Evolutionary conservation across 2,113 vertebrate species (phyloP), one percentile per base, ranked within the genome.

Genomic region (Ciconia stormi): DNA sequence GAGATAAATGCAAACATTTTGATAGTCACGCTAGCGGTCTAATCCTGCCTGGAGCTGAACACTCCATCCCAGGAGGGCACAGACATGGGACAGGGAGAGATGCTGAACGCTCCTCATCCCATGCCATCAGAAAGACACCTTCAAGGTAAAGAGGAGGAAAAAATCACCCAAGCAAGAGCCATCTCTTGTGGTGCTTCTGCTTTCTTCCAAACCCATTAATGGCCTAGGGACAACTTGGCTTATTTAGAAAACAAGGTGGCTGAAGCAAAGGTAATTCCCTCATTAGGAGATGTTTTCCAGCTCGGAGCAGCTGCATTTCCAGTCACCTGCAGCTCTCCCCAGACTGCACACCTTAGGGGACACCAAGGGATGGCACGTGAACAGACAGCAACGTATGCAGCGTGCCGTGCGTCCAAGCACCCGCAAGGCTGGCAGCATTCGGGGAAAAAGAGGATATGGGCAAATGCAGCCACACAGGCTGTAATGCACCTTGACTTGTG

Each of bases 341-440:
- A 44, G 62, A 34, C 76, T 67, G 44, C 52, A 82, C 14, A 29
- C 13, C 72, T 65, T 15, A 38, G 58, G 53, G 47, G 67, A 63
- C 79, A 52, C 36, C 9, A 7, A 67, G 58, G 32, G 44, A 42
- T 6, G 4, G 66, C n/a, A 61, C 2, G 4, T 4, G 40, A 73
- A 80, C 22, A 46, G 66, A 7, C 46, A 61, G 47, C 30, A 34
- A 18, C 0, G 4, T 9, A 18, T 1, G 12, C 66, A 53, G 26
- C 0, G 0, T 15, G 23, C 50, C 50, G 36, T 3, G 0, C 20
- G 32, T 40, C 55, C 34, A 12, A 47, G 55, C 16, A 16, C 13
- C 56, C 32, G 14, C 0, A 2, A 65, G n/a, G 62, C 85, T 65
- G 67, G 74, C 10, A 58, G 23, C 44, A 18, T 26, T 23, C 13